Evolutionary conservation across 2,888 invertebrate genomes (phyloP), one percentile per base, ranked within the genome.

Genomic region (Mongoloraphidia duomilia): DNA sequence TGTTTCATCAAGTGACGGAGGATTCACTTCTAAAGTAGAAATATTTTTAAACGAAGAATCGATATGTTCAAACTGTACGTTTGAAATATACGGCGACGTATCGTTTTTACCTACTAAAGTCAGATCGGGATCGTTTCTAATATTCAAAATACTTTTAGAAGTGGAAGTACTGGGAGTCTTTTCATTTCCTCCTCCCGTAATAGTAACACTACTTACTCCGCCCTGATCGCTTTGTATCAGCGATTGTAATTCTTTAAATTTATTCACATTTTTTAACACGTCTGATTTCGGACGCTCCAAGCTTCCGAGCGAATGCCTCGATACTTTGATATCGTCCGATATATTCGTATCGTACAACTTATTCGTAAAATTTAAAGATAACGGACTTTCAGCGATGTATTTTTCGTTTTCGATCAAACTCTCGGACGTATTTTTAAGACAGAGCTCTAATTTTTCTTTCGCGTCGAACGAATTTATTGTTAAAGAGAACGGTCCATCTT

Each of bases 291-390:
- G 76, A 55, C 77, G 67, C 59, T 81, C 81, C 56, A 79, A 64
- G 55, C 76, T 77, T 39, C 77, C 79, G 52, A 77, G 72, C 8
- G 77, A 71, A 59, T 74, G 75, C 41, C 77, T 67, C 1, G 78
- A 77, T 11, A 79, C 76, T 66, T 79, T 79, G 50, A 79, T 66
- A 58, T 79, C 79, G 60, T 79, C 79, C 8, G 79, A 75, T 52
- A 78, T 70, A 53, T 79, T 79, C 0, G 76, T 77, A 53, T 77
- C 77, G 50, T 74, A 75, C 11, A 58, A 47, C 50, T 58, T 58
- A 43, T 41, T 53, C 35, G 50, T 42, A 34, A 66, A 64, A 51
- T 61, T 59, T 44, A 58, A 56, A 1, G 63, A 64, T 10, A 57
- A 55, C 8, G 48, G 48, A 34, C 43, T 48, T 26, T 48, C 48